Evolutionary conservation across 2,797 vertebrate species (phyloP).

Genomic region (Gadopsis bispinosus): DNA sequence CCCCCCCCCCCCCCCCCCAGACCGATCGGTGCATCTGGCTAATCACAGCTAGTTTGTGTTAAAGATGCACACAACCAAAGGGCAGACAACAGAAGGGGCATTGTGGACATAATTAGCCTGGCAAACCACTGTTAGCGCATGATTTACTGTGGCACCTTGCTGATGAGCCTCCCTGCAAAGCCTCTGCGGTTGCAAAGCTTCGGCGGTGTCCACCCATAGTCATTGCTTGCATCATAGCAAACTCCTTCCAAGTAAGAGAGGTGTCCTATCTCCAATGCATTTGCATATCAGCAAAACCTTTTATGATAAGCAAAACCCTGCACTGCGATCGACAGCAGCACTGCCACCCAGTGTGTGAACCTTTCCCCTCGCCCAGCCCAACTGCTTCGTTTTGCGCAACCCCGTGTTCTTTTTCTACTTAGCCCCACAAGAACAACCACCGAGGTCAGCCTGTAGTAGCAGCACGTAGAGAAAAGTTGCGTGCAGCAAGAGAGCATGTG

Average conservation of each 20-base stretch:
- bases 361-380: slow-evolving; percentile 29
- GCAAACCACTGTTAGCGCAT: slow-evolving; percentile 46
- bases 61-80: slow-evolving; percentile 27
- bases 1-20: no score
- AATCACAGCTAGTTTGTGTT: slow-evolving; percentile 38
- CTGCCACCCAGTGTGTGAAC: slow-evolving; percentile 42
- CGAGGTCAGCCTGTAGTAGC: slow-evolving; percentile 57
- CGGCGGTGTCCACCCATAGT: slow-evolving; percentile 20
- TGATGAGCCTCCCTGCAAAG: slow-evolving; percentile 49
- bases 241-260: slow-evolving; percentile 32
- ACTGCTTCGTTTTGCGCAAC: slow-evolving; percentile 28
- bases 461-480: slow-evolving; percentile 28
- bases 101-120: slow-evolving; percentile 54
- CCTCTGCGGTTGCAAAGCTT: slow-evolving; percentile 17
- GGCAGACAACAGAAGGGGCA: slow-evolving; percentile 39
- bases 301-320: slow-evolving; percentile 59
- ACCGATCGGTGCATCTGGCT: slow-evolving; percentile 33
- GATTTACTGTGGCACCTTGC: slow-evolving; percentile 49
- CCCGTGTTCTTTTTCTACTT: slow-evolving; percentile 53
- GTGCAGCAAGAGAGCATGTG: slow-evolving; percentile 6
- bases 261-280: slow-evolving; percentile 42
- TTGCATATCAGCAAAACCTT: slow-evolving; percentile 69
- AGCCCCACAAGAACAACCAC: slow-evolving; percentile 45
- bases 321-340: slow-evolving; percentile 50
- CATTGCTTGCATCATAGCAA: slow-evolving; percentile 36